Base-by-base conservation (phyloP, 2,113 vertebrate genomes). In the Perccottus glenii region DNA sequence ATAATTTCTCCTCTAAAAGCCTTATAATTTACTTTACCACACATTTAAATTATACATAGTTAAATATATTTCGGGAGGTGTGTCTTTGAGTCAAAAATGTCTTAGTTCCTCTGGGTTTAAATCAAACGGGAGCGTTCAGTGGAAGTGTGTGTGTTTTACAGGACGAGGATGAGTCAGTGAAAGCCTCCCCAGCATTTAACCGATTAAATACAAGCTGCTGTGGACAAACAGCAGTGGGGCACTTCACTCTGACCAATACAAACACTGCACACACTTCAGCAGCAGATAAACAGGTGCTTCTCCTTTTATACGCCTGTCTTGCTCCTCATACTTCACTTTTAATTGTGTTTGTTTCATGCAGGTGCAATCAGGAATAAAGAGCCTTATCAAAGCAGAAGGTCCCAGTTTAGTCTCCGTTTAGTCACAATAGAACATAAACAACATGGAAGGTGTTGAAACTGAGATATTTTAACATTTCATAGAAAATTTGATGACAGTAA, bases 111-210 rank as follows among this genome's bases (percentile, higher is more conserved):
- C 52, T 5, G 52, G 52, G 33, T 8, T 38, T 33, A n/a, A 12
- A 36, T 32, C 36, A 36, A 55, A 55, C 52, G 36, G 19, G 52
- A 55, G 52, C 52, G 32, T 36, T 55, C 52, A 55, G 52, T 55
- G 52, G 52, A 55, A 55, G 52, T 55, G 44, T 9, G 33, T 55
- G 52, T 14, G 52, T 36, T 55, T 55, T 55, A 55, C 52, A 55
- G 52, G 7, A 38, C 2, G 33, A 38, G 33, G 52, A 55, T 55
- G 52, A 55, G 52, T 55, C 52, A 55, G 33, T 55, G 52, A 55
- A 55, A 32, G 52, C 52, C 52, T 55, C 52, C 51, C 52, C 52
- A 55, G 52, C 14, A 33, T 55, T 55, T 38, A 55, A 36, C 32
- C 14, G 32, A 55, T 55, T 55, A 55, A 55, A 36, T 40, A 11